Evolutionary conservation across 2,888 invertebrate genomes (phyloP).

Genomic region (Rhingia campestris): DNA sequence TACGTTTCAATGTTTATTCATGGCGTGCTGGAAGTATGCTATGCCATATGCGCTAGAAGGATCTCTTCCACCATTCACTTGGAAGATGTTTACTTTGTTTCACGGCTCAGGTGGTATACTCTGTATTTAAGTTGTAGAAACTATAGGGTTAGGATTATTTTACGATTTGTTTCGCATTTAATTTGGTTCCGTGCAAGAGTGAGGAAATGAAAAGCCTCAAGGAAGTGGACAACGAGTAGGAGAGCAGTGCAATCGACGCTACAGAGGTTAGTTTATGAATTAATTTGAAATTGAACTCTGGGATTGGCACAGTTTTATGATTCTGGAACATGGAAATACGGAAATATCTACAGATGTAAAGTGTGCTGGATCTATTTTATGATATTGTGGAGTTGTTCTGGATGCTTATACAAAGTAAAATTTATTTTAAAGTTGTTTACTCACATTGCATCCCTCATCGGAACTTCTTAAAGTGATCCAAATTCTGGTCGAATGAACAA

Average conservation of each 20-base stretch:
- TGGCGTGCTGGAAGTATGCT: constrained; percentile 55
- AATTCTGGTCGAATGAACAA: too few species aligned
- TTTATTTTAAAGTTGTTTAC: too few species aligned
- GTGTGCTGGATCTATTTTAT: neutral
- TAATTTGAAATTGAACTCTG: constrained; percentile 39
- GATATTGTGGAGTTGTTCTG: neutral
- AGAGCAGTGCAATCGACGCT: constrained; percentile 22
- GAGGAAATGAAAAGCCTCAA: constrained; percentile 11
- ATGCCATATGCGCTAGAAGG: constrained; percentile 46
- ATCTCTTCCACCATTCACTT: constrained; percentile 21
- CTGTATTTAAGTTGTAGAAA: constrained; percentile 31
- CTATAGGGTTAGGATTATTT: constrained; percentile 50
- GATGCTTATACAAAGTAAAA: too few species aligned
- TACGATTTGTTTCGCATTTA: constrained; percentile 65
- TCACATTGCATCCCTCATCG: too few species aligned
- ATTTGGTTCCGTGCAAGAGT: constrained; percentile 49
- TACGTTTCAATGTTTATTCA: constrained; percentile 68
- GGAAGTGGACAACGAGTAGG: constrained; percentile 13
- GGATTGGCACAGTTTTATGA: constrained; percentile 19
- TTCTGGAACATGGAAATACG: neutral
- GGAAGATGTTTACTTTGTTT: constrained; percentile 55
- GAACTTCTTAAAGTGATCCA: too few species aligned
- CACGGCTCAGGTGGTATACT: constrained; percentile 60
- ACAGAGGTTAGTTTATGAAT: constrained; percentile 56
- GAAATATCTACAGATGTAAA: neutral